phyloP scores from a whole-genome alignment of 1,140 invertebrate genomes.

The Drosophila ohnishii region DNA sequence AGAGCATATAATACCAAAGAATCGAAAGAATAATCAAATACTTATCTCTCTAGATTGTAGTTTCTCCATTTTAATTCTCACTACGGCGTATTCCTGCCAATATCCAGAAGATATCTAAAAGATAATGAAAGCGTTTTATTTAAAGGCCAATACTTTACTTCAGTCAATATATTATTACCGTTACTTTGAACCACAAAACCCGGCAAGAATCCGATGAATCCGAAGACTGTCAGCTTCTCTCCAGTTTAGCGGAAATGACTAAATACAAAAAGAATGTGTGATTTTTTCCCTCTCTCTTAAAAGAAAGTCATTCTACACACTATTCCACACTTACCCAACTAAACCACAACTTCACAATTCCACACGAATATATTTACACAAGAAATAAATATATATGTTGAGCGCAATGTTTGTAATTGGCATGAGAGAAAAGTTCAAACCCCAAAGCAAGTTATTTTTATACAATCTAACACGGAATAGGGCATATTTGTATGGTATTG shows the following conservation, averaged over 20 bases:
- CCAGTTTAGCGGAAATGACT: conserved; percentile 23
- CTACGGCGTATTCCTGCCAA: conserved; percentile 30
- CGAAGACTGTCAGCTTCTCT: conserved; percentile 46
- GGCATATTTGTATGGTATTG: conserved; percentile 70
- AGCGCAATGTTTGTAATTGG: conserved; percentile 60
- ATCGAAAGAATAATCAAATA: conserved; percentile 52
- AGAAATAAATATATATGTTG: conserved; percentile 22
- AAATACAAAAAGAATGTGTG: conserved; percentile 59
- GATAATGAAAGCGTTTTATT: neutral
- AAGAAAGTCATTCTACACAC: conserved; percentile 8
- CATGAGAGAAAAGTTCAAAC: conserved; percentile 58
- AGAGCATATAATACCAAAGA: conserved; percentile 45
- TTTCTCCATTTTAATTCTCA: conserved; percentile 56
- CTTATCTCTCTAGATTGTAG: conserved; percentile 61
- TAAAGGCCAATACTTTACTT: conserved; percentile 62
- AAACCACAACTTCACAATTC: neutral
- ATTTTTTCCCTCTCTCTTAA: conserved; percentile 41
- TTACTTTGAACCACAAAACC: conserved; percentile 13
- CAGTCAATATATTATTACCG: neutral
- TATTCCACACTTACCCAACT: neutral
- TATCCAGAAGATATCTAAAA: conserved; percentile 16
- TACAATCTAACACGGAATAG: conserved; percentile 62
- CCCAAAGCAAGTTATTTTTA: conserved; percentile 69
- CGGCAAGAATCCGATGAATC: conserved; percentile 28
- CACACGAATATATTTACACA: conserved; percentile 11